Evolutionary conservation across 2,113 vertebrate species (phyloP).

Genomic region (Etheostoma cragini): DNA sequence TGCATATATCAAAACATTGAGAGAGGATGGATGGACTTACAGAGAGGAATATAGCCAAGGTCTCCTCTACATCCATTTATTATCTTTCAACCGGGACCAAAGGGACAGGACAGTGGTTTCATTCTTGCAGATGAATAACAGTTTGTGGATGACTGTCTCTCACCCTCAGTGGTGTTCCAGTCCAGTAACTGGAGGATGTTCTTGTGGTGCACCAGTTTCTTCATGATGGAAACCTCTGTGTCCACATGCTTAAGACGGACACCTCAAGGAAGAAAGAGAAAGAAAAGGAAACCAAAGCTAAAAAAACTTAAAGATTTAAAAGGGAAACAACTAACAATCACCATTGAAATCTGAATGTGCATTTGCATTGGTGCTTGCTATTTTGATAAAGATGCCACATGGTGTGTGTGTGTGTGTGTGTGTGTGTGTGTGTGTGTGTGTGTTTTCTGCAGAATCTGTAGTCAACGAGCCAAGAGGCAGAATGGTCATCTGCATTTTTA

Average conservation of each 20-base stretch:
- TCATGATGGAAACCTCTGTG: conserved; percentile 81
- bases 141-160: conserved; percentile 10
- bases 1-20: conserved; percentile 35
- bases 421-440: too few species aligned
- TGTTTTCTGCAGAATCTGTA: too few species aligned
- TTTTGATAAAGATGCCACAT: too few species aligned
- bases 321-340: not conserved
- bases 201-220: conserved; percentile 83
- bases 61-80: not conserved
- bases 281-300: not conserved
- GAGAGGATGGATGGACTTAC: not conserved
- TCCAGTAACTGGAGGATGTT: conserved; percentile 84
- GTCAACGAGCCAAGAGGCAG: too few species aligned
- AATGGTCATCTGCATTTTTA: too few species aligned
- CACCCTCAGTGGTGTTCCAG: conserved; percentile 81
- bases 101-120: not conserved
- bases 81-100: not conserved
- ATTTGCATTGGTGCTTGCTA: not conserved
- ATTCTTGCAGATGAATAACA: not conserved
- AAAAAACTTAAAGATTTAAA: not conserved
- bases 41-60: not conserved
- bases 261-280: conserved; percentile 36
- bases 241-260: conserved; percentile 77
- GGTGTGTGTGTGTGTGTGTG: too few species aligned
- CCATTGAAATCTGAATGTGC: not conserved